phyloP scores from a whole-genome alignment of 2,888 invertebrate genomes.

The Drosophila suboccidentalis region DNA sequence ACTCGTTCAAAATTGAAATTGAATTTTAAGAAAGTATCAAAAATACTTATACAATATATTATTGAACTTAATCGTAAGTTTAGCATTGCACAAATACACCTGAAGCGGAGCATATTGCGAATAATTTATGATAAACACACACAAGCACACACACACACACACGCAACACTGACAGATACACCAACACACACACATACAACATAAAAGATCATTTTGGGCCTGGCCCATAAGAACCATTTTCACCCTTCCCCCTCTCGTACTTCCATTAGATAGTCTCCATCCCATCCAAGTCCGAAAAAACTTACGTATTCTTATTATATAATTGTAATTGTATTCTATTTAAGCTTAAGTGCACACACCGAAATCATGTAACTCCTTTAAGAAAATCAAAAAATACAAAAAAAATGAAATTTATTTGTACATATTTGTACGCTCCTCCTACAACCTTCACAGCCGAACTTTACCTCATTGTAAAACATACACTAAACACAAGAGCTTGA shows the following conservation, averaged over 20 bases:
- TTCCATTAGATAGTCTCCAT: conserved; percentile 22
- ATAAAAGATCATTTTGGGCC: conserved; percentile 19
- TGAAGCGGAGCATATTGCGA: background rate
- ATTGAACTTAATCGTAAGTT: conserved; percentile 31
- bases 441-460: conserved; percentile 78
- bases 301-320: conserved; percentile 31
- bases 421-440: conserved; percentile 71
- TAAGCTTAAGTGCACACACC: conserved; percentile 59
- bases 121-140: conserved; percentile 5
- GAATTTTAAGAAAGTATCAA: conserved; percentile 17
- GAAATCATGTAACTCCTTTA: conserved; percentile 8
- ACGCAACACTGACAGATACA: background rate
- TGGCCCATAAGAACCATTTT: conserved; percentile 3
- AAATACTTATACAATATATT: conserved; percentile 8
- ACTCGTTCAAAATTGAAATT: conserved; percentile 70
- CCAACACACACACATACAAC: conserved; percentile 2
- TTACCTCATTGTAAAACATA: conserved; percentile 80
- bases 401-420: conserved; percentile 38
- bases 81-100: conserved; percentile 57
- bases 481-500: conserved; percentile 54
- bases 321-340: conserved; percentile 45
- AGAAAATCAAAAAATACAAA: conserved; percentile 10
- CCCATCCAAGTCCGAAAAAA: conserved; percentile 28
- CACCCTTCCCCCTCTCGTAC: conserved; percentile 3
- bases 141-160: conserved; percentile 15